These are phyloP conservation scores for Himalopsyche japonica DNA, from an alignment of 2,888 invertebrate species.

Conservation along the genomic window DNA sequence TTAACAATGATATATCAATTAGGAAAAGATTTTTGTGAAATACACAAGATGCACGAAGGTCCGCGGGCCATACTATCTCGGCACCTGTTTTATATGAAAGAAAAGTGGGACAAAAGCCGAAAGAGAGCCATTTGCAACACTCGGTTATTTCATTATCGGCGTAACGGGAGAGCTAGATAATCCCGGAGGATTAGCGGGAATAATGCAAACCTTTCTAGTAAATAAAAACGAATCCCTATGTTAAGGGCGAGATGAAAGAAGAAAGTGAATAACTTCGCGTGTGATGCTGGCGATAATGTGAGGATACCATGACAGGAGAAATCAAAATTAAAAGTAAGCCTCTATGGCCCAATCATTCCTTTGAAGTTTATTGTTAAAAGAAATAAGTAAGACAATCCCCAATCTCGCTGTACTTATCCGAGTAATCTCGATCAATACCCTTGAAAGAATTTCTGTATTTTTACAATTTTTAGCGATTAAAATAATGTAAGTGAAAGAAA, in stretches of 20 bases:
- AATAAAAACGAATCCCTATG: slow-evolving; percentile 17
- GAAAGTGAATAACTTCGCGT: neutral
- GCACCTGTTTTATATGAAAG: slow-evolving; percentile 8
- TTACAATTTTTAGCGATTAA: no score
- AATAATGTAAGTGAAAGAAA: no score
- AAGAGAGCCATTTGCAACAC: slow-evolving; percentile 38
- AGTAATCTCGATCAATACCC: no score
- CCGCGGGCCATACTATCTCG: neutral
- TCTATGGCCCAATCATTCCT: no score
- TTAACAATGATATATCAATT: no score
- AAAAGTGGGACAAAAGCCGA: slow-evolving; percentile 35
- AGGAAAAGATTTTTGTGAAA: no score
- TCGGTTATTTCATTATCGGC: slow-evolving; percentile 40
- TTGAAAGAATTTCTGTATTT: no score
- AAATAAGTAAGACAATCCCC: no score
- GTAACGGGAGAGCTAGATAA: slow-evolving; percentile 29
- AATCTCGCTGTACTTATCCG: no score
- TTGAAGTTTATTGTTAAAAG: no score
- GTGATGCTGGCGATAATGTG: neutral
- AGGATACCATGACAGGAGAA: neutral
- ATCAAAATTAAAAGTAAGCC: neutral
- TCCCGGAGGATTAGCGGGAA: slow-evolving; percentile 33
- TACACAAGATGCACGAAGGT: neutral
- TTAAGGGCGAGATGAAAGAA: slow-evolving; percentile 4
- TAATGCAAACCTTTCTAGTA: slow-evolving; percentile 32